Conservation (phyloP, 2,113 vertebrate genomes). For the Lagopus muta region DNA sequence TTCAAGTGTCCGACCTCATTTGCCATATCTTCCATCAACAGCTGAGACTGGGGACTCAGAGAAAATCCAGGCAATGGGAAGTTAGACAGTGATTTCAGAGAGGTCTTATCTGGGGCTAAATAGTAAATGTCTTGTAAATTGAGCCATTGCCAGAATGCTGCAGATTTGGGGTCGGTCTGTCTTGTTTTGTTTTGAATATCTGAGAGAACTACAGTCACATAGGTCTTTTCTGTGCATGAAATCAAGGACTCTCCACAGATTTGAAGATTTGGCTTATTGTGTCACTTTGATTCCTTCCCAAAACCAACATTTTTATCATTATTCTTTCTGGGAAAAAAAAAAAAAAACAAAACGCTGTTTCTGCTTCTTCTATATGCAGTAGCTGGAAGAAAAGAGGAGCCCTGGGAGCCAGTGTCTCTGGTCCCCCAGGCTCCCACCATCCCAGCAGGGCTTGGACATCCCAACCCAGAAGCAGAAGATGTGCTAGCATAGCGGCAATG, state of each 20-base stretch:
- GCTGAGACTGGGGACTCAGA: neutral
- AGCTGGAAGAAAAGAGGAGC: neutral
- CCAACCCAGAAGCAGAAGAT: neutral
- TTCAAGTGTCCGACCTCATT: constrained; percentile 43
- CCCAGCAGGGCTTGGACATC: neutral
- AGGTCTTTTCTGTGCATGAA: neutral
- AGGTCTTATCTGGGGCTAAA: constrained; percentile 5
- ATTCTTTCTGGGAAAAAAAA: neutral
- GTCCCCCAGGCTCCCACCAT: neutral
- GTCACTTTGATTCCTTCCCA: neutral
- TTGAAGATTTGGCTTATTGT: neutral
- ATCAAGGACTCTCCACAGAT: neutral
- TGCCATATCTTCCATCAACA: constrained; percentile 13
- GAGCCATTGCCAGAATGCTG: neutral
- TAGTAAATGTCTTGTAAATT: neutral
- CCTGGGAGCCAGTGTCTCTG: neutral
- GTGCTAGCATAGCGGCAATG: rapidly evolving
- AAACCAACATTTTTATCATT: neutral
- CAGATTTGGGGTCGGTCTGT: neutral
- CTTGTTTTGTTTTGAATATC: neutral
- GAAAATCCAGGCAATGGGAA: constrained; percentile 29
- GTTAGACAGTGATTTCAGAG: neutral
- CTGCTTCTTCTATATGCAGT: neutral
- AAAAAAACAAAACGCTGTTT: neutral
- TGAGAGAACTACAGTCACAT: neutral